A percentile compares a stretch with the other conserved stretches of the same genome.
Evolutionary conservation across 1,140 invertebrate genomes (phyloP).

Genomic region (Neodiprion virginianus): DNA sequence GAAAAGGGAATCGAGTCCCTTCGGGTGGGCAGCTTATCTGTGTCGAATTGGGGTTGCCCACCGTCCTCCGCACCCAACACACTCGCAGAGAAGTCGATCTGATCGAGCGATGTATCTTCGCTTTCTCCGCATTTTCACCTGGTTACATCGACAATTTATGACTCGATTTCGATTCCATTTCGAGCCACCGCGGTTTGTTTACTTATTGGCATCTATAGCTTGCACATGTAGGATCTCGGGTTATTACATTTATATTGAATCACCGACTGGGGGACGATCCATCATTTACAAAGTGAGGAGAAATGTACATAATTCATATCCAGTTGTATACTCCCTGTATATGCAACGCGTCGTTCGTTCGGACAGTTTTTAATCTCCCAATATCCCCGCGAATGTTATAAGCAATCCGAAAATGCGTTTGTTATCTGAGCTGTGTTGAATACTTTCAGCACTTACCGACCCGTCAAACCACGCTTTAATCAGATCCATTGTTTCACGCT

Average conservation of each 20-base stretch:
- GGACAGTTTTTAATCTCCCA: too few species aligned
- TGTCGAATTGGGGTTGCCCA: too few species aligned
- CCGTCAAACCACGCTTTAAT: too few species aligned
- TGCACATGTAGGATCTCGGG: constrained; percentile 16
- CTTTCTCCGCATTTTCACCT: constrained; percentile 20
- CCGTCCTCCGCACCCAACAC: not conserved
- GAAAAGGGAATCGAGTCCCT: too few species aligned
- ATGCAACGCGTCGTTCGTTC: too few species aligned
- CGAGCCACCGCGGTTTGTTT: constrained; percentile 38
- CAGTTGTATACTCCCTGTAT: not conserved
- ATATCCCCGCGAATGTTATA: too few species aligned
- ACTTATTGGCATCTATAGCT: constrained; percentile 40
- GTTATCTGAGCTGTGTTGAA: too few species aligned
- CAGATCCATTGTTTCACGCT: too few species aligned
- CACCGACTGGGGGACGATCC: not conserved
- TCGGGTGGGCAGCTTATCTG: too few species aligned
- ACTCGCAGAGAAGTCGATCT: not conserved
- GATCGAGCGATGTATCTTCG: not conserved
- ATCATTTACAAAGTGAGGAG: not conserved
- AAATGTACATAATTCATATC: not conserved
- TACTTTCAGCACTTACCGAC: too few species aligned
- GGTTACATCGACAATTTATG: constrained; percentile 45
- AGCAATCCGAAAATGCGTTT: too few species aligned
- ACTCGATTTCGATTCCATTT: constrained; percentile 49
- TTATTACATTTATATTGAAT: not conserved